A percentile compares a stretch with the other conserved stretches of the same genome.
These are phyloP conservation scores for Sebastes elongatus DNA, from an alignment of 2,797 vertebrate genomes.

Conservation along the genomic window DNA sequence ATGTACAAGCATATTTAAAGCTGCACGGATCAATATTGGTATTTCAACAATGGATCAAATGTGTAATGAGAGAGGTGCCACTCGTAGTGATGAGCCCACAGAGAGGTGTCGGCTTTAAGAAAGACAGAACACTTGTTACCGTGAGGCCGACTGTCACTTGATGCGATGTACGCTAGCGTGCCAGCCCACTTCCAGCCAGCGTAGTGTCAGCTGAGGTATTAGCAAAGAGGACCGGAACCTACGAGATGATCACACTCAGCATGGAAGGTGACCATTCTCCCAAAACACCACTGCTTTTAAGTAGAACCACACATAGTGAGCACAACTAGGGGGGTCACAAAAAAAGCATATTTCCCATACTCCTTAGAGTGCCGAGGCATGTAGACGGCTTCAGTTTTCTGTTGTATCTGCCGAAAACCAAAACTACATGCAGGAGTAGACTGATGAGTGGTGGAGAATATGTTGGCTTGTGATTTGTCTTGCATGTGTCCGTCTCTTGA, in stretches of 20 bases:
- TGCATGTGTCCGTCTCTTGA: constrained; percentile 18
- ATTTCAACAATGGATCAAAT: not conserved
- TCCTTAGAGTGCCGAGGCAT: not conserved
- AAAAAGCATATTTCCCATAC: not conserved
- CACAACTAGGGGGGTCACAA: not conserved
- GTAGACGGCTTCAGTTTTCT: constrained; percentile 14
- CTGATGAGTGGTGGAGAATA: not conserved
- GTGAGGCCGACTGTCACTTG: not conserved
- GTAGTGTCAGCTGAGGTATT: not conserved
- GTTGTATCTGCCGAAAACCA: constrained; percentile 12
- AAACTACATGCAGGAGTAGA: not conserved
- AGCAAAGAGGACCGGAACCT: not conserved
- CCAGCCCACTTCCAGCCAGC: not conserved
- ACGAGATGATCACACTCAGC: not conserved
- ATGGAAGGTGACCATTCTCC: constrained; percentile 42
- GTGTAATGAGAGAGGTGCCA: not conserved
- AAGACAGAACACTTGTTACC: not conserved
- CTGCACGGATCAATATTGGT: not conserved
- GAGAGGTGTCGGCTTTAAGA: no score
- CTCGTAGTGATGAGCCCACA: not conserved
- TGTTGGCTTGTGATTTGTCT: not conserved
- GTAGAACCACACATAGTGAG: not conserved
- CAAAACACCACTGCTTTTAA: not conserved
- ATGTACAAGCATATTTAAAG: not conserved
- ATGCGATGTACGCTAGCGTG: not conserved